These are phyloP conservation scores for Parotocinclus haroldoi DNA, from an alignment of 2,797 vertebrate species.

Conservation along the genomic window DNA sequence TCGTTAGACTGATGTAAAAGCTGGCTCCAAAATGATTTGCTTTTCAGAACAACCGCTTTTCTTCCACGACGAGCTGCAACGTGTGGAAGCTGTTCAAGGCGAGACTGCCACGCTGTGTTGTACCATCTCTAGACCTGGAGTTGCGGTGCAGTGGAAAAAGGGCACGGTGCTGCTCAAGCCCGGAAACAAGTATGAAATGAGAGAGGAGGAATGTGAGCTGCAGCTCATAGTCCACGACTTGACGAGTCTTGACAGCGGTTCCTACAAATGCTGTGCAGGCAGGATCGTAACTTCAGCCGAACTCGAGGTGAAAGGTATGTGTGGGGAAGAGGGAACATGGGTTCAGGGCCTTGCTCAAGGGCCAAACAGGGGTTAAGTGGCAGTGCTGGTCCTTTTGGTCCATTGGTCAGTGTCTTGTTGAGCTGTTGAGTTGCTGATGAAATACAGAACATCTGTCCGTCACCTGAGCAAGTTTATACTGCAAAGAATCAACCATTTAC, in stretches of 20 bases:
- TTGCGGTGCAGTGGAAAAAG: conserved; percentile 39
- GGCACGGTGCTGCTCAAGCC: conserved; percentile 55
- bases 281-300: conserved; percentile 59
- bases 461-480: no score
- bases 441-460: no score
- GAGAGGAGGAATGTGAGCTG: conserved; percentile 65
- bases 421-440: no score
- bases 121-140: conserved; percentile 36
- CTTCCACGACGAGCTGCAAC: conserved; percentile 31
- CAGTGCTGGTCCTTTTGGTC: no score
- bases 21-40: no score
- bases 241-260: conserved; percentile 75
- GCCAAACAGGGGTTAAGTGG: no score
- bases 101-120: conserved; percentile 31
- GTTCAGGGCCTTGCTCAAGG: no score
- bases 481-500: no score
- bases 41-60: conserved; percentile 59
- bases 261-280: conserved; percentile 71
- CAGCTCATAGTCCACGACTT: conserved; percentile 74
- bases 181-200: conserved; percentile 65
- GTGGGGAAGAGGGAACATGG: no score
- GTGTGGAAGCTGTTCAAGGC: conserved; percentile 30
- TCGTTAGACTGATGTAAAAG: no score
- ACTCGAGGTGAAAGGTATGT: conserved; percentile 65
- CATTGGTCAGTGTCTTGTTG: no score